phyloP scores from a whole-genome alignment of 2,888 invertebrate genomes.

The Syrphus vitripennis region DNA sequence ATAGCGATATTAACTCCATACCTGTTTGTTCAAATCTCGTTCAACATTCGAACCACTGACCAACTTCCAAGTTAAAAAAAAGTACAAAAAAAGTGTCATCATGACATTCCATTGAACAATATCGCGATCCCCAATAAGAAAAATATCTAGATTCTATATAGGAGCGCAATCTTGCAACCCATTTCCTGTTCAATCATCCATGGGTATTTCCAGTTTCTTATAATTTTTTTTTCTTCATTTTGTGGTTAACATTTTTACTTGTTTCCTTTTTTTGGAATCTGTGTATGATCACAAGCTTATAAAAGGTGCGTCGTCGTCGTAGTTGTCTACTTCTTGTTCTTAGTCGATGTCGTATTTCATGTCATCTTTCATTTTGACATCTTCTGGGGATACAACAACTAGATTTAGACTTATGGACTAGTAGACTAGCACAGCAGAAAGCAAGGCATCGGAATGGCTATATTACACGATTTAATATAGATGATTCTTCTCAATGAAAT shows the following conservation, averaged over 20 bases:
- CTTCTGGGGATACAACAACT: conserved; percentile 14
- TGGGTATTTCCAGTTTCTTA: conserved; percentile 44
- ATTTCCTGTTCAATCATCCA: conserved; percentile 67
- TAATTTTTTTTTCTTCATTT: not conserved
- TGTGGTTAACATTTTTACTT: not conserved
- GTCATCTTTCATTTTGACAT: conserved; percentile 60
- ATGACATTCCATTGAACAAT: conserved; percentile 64
- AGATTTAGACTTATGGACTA: not conserved
- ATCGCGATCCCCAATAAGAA: conserved; percentile 39
- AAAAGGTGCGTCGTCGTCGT: conserved; percentile 31
- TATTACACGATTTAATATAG: conserved; percentile 26
- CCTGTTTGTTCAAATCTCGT: conserved; percentile 55
- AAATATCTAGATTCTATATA: conserved; percentile 11
- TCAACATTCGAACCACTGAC: conserved; percentile 63
- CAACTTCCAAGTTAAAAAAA: conserved; percentile 48
- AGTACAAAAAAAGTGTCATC: conserved; percentile 57
- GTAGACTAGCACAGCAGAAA: not conserved
- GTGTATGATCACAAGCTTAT: not conserved
- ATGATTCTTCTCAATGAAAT: conserved; percentile 50
- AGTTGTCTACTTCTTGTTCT: conserved; percentile 1
- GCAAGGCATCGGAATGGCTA: not conserved
- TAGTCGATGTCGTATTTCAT: not conserved
- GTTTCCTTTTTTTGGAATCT: conserved; percentile 24
- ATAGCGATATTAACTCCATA: not conserved
- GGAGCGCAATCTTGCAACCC: conserved; percentile 40